Percentiles rank a stretch among this genome's conserved stretches.
These are phyloP conservation scores for Toxotes jaculatrix DNA, from an alignment of 2,113 vertebrate genomes.

Conservation along the genomic window DNA sequence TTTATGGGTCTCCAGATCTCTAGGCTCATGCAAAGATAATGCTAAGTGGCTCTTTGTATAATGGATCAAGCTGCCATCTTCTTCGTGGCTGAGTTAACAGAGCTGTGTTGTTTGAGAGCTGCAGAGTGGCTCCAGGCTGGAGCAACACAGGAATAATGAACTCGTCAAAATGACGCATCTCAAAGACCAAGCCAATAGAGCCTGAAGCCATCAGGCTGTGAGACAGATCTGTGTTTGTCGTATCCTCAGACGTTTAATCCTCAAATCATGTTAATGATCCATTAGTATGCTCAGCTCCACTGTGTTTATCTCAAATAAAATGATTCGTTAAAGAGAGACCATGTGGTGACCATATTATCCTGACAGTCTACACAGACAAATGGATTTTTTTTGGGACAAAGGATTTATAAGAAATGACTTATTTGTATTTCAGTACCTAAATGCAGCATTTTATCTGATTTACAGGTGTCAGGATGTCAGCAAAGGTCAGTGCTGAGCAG, in stretches of 20 bases:
- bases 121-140: slow-evolving; percentile 10
- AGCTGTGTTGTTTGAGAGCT: slow-evolving; percentile 4
- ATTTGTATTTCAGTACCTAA: neutral
- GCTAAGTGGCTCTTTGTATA: slow-evolving; percentile 33
- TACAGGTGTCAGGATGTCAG: slow-evolving; percentile 65
- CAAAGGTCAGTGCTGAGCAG: slow-evolving; percentile 80
- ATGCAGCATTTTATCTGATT: neutral
- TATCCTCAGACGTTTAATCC: neutral
- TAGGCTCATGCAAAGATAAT: neutral
- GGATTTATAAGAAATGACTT: neutral
- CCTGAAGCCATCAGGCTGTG: neutral
- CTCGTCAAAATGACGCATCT: neutral
- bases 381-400: neutral
- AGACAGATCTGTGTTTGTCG: neutral
- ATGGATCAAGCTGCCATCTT: slow-evolving; percentile 1
- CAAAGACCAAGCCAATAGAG: neutral
- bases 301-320: neutral
- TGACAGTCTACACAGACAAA: neutral
- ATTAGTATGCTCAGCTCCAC: neutral
- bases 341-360: neutral
- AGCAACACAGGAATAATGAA: slow-evolving; percentile 7
- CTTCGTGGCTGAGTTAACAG: slow-evolving; percentile 12
- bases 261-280: neutral
- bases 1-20: neutral
- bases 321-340: neutral